Percentiles rank a stretch among this genome's conserved stretches.
Evolutionary conservation across 2,888 invertebrate genomes (phyloP).

Genomic region (Troides helena): DNA sequence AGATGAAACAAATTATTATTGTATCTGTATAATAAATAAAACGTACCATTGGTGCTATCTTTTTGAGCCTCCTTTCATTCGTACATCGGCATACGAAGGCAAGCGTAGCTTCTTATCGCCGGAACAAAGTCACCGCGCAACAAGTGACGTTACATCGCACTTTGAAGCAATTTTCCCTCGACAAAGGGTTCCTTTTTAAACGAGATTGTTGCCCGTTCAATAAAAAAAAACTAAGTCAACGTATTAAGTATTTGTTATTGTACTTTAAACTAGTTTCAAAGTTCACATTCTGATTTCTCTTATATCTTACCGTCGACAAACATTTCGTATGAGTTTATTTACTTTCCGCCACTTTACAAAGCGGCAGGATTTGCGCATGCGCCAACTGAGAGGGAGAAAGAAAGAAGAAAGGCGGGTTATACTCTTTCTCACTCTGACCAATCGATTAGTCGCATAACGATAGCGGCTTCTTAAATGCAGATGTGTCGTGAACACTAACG

Average conservation of each 20-base stretch:
- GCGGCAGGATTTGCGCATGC: slow-evolving; percentile 58
- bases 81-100: slow-evolving; percentile 60
- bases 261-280: background rate
- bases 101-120: slow-evolving; percentile 73
- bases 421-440: slow-evolving; percentile 75
- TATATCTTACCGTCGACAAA: slow-evolving; percentile 61
- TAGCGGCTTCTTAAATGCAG: slow-evolving; percentile 81
- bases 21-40: background rate
- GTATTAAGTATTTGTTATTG: background rate
- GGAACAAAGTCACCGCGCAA: slow-evolving; percentile 73
- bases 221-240: too few species aligned
- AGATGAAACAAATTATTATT: too few species aligned
- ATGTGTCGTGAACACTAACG: slow-evolving; percentile 76
- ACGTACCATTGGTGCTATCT: background rate
- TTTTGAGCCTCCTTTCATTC: background rate
- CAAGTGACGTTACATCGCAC: slow-evolving; percentile 65
- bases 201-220: too few species aligned
- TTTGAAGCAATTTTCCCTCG: slow-evolving; percentile 39
- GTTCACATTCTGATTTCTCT: slow-evolving; percentile 40
- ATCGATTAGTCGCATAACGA: slow-evolving; percentile 81
- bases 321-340: slow-evolving; percentile 74
- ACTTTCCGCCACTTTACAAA: slow-evolving; percentile 75
- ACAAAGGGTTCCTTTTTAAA: too few species aligned
- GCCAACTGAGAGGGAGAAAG: slow-evolving; percentile 60
- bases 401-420: slow-evolving; percentile 59